Percentiles rank a stretch among this genome's conserved stretches.
Evolutionary conservation across 2,113 vertebrate species (phyloP).

Genomic region (Crocuta crocuta): DNA sequence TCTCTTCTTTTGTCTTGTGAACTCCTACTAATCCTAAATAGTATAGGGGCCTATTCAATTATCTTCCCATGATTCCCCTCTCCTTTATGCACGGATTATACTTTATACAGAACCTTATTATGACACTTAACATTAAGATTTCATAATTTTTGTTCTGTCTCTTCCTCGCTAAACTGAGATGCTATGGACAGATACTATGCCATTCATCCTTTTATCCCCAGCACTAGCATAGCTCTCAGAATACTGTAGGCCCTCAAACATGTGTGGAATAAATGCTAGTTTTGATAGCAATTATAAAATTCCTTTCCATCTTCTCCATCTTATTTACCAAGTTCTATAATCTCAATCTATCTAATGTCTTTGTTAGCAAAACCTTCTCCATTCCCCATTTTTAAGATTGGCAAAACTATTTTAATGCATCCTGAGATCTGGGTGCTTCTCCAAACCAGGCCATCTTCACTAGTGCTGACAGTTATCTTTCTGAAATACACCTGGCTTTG

Average conservation of each 20-base stretch:
- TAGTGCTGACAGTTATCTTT: background rate
- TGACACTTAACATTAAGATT: background rate
- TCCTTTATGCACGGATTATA: background rate
- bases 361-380: slow-evolving; percentile 33
- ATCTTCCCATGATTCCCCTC: background rate
- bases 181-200: background rate
- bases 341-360: background rate
- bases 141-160: background rate
- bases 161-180: background rate
- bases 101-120: background rate
- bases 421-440: background rate
- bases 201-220: background rate
- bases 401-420: background rate
- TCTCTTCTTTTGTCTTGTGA: background rate
- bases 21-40: background rate
- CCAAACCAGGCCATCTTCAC: background rate
- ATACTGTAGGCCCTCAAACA: background rate
- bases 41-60: background rate
- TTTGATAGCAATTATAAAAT: slow-evolving; percentile 11
- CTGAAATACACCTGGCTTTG: background rate
- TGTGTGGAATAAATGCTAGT: background rate
- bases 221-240: background rate
- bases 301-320: slow-evolving; percentile 28
- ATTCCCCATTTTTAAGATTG: slow-evolving; percentile 15
- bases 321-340: background rate